Evolutionary conservation across 1,140 invertebrate genomes (phyloP), one percentile per base, ranked within the genome.

Genomic region (Aethina tumida): DNA sequence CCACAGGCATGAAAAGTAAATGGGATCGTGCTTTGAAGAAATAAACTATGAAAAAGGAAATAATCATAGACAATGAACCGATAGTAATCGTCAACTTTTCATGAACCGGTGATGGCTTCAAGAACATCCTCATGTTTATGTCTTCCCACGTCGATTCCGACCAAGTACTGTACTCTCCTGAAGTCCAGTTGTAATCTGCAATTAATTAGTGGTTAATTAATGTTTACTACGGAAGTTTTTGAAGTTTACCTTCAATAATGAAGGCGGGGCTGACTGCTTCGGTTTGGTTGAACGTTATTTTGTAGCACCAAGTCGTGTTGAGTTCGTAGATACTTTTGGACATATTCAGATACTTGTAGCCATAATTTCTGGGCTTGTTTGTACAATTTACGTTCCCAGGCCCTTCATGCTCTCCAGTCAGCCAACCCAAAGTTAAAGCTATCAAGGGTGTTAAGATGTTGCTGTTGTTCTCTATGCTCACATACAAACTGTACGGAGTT

Each of bases 81-180:
- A 76, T 52, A 9, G 67, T 63, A 9, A 85, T 66, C 5, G 77
- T 81, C 5, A 74, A 51, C 8, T 69, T 63, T 65, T 89, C 81
- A 32, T 82, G 77, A 24, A 64, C 61, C 28, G 68, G 65, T 20
- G 83, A 73, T 32, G 90, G 84, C 50, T 81, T 73, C 4, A 95
- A 63, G 58, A 93, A 94, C 62, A 94, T 77, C 39, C 84, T 69
- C 15, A 86, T 73, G 37, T 70, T 76, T 39, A 87, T 69, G 12
- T 69, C 61, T 20, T 70, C 59, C 90, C 90, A 95, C 7, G 82
- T 73, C 2, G 87, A 92, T 70, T 96, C 91, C 13, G 89, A 85
- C 91, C 91, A 96, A 5, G 87, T 82, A 0, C 90, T 88, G 62
- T 81, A 95, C 40, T 74, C 25, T 2, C 77, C 76, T 0, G 83